Evolutionary conservation across 1,140 invertebrate genomes (phyloP).

Genomic region (Drosophila watanabei): DNA sequence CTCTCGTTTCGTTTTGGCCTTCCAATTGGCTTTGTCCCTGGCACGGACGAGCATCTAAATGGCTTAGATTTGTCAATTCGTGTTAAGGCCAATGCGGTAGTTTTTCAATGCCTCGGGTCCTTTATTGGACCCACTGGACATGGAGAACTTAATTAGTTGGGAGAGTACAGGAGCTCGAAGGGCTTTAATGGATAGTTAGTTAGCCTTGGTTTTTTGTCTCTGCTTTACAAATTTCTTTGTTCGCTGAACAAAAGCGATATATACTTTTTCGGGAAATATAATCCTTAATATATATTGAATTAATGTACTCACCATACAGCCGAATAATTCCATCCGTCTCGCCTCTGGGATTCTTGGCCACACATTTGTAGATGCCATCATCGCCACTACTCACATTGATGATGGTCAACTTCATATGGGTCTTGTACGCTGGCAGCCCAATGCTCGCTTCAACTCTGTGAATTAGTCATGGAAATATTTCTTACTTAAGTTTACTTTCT

Average conservation of each 20-base stretch:
- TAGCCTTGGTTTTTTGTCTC: no score
- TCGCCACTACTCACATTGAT: conserved; percentile 91
- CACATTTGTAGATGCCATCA: conserved; percentile 95
- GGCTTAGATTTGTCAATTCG: conserved; percentile 78
- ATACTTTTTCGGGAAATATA: no score
- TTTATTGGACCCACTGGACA: conserved; percentile 25
- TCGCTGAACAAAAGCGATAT: conserved; percentile 31
- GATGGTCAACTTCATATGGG: conserved; percentile 93
- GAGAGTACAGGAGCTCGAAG: conserved; percentile 20
- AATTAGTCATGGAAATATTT: background rate
- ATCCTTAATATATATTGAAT: background rate
- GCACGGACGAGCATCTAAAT: conserved; percentile 62
- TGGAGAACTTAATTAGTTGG: conserved; percentile 64
- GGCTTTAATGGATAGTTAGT: conserved; percentile 3
- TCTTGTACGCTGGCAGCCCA: conserved; percentile 92
- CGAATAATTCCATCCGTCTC: conserved; percentile 96
- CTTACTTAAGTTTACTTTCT: background rate
- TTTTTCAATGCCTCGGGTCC: conserved; percentile 51
- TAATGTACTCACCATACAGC: conserved; percentile 92
- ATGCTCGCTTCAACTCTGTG: conserved; percentile 88
- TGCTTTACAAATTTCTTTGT: conserved; percentile 13
- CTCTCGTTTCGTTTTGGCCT: conserved; percentile 31
- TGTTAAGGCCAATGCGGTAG: conserved; percentile 76
- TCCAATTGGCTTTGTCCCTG: conserved; percentile 52
- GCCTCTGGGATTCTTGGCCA: conserved; percentile 95